Base-by-base conservation (phyloP, 2,113 vertebrate genomes). In the Carassius gibelio region DNA sequence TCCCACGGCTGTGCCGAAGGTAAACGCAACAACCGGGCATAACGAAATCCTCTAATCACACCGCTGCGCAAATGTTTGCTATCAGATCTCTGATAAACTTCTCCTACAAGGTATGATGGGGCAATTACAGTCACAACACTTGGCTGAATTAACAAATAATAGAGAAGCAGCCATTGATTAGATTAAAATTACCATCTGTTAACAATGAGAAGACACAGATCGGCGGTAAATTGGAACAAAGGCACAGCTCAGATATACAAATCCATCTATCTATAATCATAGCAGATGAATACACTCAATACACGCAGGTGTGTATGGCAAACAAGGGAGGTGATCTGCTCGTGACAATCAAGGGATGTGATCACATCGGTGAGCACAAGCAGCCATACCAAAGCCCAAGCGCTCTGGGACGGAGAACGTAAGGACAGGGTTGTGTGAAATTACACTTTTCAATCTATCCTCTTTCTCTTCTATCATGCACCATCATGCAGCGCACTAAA, bases 181-280 rank as follows among this genome's bases (percentile, higher is more conserved):
- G 81, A 83, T 72, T 74, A 72, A 72, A 72, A 83, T 83, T 23
- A 74, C 81, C 81, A 83, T 83, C 81, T 59, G 81, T 19, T 72
- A 71, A 83, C 64, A 82, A 55, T 36, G 64, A 72, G 68, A 38
- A 0, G 7, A 50, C 50, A 38, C 50, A 0, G 21, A 74, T 83
- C 8, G 21, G 2, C 1, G 3, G 48, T 9, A 59, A 82, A 83
- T 45, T 72, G 68, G 81, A 83, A 72, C 68, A 72, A 71, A 59
- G 66, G 17, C 34, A 5, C 17, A 26, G 68, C 50, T 42, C 1
- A 34, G 81, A 34, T 72, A 42, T 72, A 59, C 59, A 26, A 83
- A 55, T 83, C 68, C 17, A 71, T 82, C 66, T 1, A 59, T 79
- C 76, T 52, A 59, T 34, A 83, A 42, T 72, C 26, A 15, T 13